Base-by-base conservation (phyloP, 2,797 vertebrate species). In the Falco rusticolus region DNA sequence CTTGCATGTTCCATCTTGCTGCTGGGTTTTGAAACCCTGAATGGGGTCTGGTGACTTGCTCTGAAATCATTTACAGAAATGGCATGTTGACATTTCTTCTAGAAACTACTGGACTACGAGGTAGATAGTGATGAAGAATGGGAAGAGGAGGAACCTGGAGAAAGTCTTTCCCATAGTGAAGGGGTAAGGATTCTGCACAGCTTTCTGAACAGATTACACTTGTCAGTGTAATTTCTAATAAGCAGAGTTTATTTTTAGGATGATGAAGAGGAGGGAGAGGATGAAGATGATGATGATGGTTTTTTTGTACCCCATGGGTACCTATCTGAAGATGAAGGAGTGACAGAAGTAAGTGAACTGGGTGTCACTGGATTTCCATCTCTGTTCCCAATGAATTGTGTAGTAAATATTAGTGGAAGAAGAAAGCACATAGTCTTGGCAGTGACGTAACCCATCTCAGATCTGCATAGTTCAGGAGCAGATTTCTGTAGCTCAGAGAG, bases 281-380 rank as follows among this genome's bases (percentile, higher is more conserved):
- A 99, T 6, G 99, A 99, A 11, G 99, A 99, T 0, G 99, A 99
- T 0, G 99, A 99, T 0, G 99, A 99, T 66, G 99, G 99, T 7
- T 99, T 99, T 96, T 99, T 99, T 95, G 99, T 99, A 70, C 99
- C 99, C 94, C 99, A 99, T 81, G 99, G 99, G 91, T 99, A 99
- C 96, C 98, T 99, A 56, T 99, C 99, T 56, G 99, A 99, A 66
- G 99, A 99, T n/a, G 99, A 99, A 97, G 99, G 99, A 6, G 99
- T 98, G 69, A 98, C 94, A n/a, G 98, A 98, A 97, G 99, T 98
- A 53, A 97, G 97, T 61, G 31, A 47, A 12, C 54, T 21, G 21
- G 4, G 3, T 31, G 39, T 21, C 33, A 25, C 45, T 68, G 61
- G 26, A 4, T 29, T 78, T 16, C 41, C 19, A 3, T 9, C 61